phyloP scores from a whole-genome alignment of 1,140 invertebrate genomes.

The Samia ricini region DNA sequence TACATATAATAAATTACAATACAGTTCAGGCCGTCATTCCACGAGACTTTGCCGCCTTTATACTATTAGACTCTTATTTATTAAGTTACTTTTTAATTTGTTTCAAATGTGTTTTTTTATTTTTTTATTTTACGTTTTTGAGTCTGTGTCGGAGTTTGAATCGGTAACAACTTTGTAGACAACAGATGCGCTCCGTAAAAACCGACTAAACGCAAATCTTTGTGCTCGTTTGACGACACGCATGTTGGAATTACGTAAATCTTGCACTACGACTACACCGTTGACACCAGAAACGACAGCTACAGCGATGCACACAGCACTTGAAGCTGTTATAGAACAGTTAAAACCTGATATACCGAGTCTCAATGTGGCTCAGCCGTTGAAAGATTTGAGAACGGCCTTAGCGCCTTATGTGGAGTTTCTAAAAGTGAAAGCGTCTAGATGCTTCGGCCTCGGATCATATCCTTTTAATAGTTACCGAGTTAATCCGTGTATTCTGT shows the following conservation, averaged over 20 bases:
- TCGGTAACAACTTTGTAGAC: constrained; percentile 38
- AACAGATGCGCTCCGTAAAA: constrained; percentile 62
- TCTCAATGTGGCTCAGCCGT: constrained; percentile 41
- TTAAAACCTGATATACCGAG: constrained; percentile 64
- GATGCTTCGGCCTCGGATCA: constrained; percentile 66
- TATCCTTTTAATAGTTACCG: constrained; percentile 64
- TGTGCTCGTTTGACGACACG: constrained; percentile 49
- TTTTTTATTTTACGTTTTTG: no score
- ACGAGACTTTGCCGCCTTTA: no score
- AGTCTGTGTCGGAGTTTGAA: no score
- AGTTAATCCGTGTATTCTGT: neutral
- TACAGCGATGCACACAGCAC: constrained; percentile 57
- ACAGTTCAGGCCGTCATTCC: no score
- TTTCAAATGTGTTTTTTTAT: no score
- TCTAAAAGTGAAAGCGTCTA: constrained; percentile 55
- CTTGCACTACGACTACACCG: constrained; percentile 55
- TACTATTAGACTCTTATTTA: no score
- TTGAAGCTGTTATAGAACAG: constrained; percentile 50
- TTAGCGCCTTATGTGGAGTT: constrained; percentile 60
- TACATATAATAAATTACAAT: no score
- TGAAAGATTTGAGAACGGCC: constrained; percentile 40
- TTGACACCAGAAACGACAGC: constrained; percentile 62
- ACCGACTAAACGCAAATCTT: constrained; percentile 46
- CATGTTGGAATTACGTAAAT: constrained; percentile 61
- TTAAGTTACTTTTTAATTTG: no score